Conservation (phyloP, 2,113 vertebrate species). For the Mionectes macconnelli region DNA sequence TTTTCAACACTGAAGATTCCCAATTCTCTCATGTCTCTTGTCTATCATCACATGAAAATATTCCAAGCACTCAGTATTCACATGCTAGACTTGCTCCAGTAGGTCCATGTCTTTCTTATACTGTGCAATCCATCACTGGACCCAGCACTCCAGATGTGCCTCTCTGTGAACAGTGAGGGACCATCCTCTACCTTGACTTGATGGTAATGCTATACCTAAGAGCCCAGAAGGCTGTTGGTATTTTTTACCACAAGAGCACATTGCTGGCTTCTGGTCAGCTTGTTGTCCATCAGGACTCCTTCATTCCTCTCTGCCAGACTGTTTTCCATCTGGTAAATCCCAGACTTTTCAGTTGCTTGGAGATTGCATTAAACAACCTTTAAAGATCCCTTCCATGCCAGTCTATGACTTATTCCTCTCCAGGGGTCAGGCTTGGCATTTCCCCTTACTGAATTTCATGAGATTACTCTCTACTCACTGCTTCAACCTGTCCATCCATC, state of each 20-base stretch:
- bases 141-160: not conserved
- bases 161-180: not conserved
- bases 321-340: not conserved
- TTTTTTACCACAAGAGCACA: not conserved
- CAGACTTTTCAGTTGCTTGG: not conserved
- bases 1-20: not conserved
- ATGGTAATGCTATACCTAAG: not conserved
- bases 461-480: not conserved
- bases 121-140: not conserved
- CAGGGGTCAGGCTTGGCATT: not conserved
- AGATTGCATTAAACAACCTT: not conserved
- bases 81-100: accelerated
- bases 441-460: not conserved
- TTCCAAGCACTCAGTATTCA: not conserved
- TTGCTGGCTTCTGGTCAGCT: not conserved
- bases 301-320: not conserved
- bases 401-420: not conserved
- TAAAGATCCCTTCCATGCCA: not conserved
- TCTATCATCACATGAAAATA: not conserved
- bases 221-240: accelerated
- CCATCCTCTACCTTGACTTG: not conserved
- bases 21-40: not conserved
- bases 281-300: not conserved
- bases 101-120: not conserved
- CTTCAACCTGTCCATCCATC: not conserved